Conservation (phyloP, 2,797 vertebrate genomes). For the Gallirallus australis region DNA sequence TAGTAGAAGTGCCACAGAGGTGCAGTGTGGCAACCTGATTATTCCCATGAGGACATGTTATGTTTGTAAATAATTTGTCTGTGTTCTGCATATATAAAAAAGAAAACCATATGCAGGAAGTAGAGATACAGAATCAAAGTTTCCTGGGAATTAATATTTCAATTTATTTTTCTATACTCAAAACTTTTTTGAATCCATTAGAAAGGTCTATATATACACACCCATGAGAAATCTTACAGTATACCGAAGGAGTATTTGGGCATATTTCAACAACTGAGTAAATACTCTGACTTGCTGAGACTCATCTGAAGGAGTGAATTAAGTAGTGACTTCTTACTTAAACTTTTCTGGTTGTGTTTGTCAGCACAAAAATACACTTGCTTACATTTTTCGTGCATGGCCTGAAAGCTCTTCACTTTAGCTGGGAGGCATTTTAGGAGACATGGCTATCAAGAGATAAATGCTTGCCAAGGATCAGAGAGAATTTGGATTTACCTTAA, state of each 20-base stretch:
- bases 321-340: not conserved
- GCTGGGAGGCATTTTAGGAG: not conserved
- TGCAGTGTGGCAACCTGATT: not conserved
- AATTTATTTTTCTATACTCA: not conserved
- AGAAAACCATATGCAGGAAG: not conserved
- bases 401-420: not conserved
- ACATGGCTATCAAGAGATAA: not conserved
- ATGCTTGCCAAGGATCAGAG: slow-evolving; percentile 14
- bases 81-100: not conserved
- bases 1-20: not conserved
- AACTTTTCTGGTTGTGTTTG: not conserved
- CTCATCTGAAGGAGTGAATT: not conserved
- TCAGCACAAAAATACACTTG: not conserved
- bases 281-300: not conserved
- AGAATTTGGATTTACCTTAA: slow-evolving; percentile 28
- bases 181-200: not conserved
- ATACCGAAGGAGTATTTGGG: not conserved
- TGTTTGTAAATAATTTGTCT: not conserved
- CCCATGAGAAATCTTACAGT: not conserved
- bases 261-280: not conserved
- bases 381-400: not conserved
- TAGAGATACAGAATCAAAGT: not conserved
- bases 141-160: not conserved
- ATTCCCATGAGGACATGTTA: not conserved
- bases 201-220: not conserved